Evolutionary conservation across 2,888 invertebrate genomes (phyloP).

Genomic region (Lymantria dispar): DNA sequence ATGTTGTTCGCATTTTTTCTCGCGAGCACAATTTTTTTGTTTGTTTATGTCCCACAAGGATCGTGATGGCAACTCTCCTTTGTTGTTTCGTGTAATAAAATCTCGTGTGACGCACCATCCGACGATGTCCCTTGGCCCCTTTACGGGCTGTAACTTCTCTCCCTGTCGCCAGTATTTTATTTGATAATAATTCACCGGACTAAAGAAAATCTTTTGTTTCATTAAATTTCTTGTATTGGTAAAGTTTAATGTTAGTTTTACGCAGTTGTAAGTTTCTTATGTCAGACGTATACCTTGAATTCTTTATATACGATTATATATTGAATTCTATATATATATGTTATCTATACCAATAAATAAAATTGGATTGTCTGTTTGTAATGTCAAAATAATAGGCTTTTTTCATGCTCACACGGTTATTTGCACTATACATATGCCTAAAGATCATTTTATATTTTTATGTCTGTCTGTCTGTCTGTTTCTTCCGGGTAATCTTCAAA

Average conservation of each 20-base stretch:
- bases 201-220: constrained; percentile 58
- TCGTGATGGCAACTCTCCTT: constrained; percentile 52
- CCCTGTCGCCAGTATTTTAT: constrained; percentile 70
- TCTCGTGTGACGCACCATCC: constrained; percentile 54
- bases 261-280: constrained; percentile 24
- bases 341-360: too few relatives aligned
- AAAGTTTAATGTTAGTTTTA: constrained; percentile 42
- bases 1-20: constrained; percentile 32
- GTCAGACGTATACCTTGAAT: too few relatives aligned
- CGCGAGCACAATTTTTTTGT: constrained; percentile 43
- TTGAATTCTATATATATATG: too few relatives aligned
- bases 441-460: too few relatives aligned
- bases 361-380: too few relatives aligned
- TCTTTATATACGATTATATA: too few relatives aligned
- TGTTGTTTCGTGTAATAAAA: constrained; percentile 69
- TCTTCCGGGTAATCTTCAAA: too few relatives aligned
- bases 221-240: constrained; percentile 49
- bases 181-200: constrained; percentile 63
- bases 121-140: constrained; percentile 57
- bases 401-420: too few relatives aligned
- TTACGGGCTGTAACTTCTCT: constrained; percentile 68
- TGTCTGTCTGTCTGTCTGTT: too few relatives aligned
- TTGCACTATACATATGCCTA: too few relatives aligned
- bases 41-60: constrained; percentile 51
- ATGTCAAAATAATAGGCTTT: too few relatives aligned